These are phyloP conservation scores for Drosophila recens DNA, from an alignment of 2,888 invertebrate genomes.

Conservation along the genomic window DNA sequence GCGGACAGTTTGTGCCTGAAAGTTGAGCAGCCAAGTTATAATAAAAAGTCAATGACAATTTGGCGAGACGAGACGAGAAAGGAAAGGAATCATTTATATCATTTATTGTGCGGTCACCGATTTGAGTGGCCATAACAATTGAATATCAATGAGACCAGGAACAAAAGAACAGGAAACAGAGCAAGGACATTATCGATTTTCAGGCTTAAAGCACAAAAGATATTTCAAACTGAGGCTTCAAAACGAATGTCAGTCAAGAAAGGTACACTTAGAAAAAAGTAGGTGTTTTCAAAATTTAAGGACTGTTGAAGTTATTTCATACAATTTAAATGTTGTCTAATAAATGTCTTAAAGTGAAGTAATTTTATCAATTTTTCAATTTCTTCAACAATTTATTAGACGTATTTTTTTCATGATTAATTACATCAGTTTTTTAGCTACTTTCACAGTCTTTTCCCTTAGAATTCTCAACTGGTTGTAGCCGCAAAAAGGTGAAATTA, in stretches of 20 bases:
- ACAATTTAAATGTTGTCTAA: neutral
- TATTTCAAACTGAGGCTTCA: slow-evolving; percentile 10
- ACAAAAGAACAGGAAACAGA: neutral
- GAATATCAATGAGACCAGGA: slow-evolving; percentile 52
- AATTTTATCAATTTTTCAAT: no score
- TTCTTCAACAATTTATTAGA: no score
- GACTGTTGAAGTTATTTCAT: no score
- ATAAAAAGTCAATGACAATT: slow-evolving; percentile 64
- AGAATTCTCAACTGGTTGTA: no score
- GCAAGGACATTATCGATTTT: slow-evolving; percentile 38
- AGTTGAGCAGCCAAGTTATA: slow-evolving; percentile 57
- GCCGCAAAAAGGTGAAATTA: no score
- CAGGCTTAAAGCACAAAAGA: slow-evolving; percentile 21
- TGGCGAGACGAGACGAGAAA: slow-evolving; percentile 6
- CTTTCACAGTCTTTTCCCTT: no score
- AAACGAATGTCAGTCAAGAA: slow-evolving; percentile 52
- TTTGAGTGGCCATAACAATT: slow-evolving; percentile 62
- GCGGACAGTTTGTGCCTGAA: slow-evolving; percentile 9
- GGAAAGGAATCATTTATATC: slow-evolving; percentile 60
- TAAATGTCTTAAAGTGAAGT: neutral
- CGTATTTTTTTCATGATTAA: no score
- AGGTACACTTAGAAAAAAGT: slow-evolving; percentile 22
- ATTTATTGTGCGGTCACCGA: slow-evolving; percentile 57
- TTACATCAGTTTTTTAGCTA: no score
- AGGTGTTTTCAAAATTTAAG: neutral